Conservation (phyloP, 2,797 vertebrate species). For the Haliaeetus albicilla region DNA sequence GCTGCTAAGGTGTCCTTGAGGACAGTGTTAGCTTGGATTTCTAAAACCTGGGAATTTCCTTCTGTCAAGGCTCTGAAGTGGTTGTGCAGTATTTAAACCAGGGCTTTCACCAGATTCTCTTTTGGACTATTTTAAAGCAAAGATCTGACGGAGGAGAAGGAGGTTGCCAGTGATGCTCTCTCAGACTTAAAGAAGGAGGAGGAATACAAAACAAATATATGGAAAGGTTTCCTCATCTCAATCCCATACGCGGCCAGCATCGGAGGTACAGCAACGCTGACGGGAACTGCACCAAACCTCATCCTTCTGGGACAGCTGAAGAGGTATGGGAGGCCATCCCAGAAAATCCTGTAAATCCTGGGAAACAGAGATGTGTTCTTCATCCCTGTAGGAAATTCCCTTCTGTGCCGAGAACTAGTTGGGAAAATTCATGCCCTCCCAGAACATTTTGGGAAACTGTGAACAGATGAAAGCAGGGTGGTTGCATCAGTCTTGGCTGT, state of each 20-base stretch:
- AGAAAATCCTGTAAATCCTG: neutral
- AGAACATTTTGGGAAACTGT: neutral
- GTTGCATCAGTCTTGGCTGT: neutral
- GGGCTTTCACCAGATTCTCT: constrained; percentile 56
- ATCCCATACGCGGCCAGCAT: constrained; percentile 97
- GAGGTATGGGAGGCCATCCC: constrained; percentile 74
- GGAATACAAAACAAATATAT: constrained; percentile 85
- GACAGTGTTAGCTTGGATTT: neutral
- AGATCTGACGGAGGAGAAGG: constrained; percentile 73
- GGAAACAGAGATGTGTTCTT: neutral
- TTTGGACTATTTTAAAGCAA: constrained; percentile 73
- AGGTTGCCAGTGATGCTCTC: constrained; percentile 57
- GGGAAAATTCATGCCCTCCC: neutral
- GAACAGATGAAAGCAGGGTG: neutral
- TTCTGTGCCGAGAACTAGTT: neutral
- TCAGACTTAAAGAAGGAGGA: constrained; percentile 80
- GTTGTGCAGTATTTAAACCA: constrained; percentile 47
- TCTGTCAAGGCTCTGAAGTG: constrained; percentile 59
- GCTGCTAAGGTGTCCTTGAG: neutral
- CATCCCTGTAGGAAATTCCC: neutral
- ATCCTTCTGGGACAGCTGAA: constrained; percentile 95
- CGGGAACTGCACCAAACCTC: constrained; percentile 93
- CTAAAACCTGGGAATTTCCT: neutral
- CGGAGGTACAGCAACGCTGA: constrained; percentile 92
- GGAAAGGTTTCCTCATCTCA: constrained; percentile 97